Conservation (phyloP, 2,888 invertebrate genomes). For the Temnothorax ravouxi region DNA sequence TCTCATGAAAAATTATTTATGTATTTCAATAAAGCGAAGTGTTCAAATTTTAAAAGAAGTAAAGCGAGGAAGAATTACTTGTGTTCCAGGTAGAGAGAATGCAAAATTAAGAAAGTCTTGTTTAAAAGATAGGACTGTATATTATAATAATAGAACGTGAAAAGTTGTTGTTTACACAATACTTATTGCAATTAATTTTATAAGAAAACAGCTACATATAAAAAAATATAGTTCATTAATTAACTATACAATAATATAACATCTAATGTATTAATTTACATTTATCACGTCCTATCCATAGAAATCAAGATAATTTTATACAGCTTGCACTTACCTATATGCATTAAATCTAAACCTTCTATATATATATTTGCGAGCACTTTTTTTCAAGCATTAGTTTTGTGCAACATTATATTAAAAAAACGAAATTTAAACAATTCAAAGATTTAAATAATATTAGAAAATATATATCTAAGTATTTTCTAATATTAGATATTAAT, state of each 20-base stretch:
- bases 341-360: not conserved
- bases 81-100: not conserved
- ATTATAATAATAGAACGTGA: not conserved
- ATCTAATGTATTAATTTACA: not conserved
- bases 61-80: constrained; percentile 5
- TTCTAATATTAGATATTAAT: not conserved
- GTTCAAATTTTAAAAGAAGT: constrained; percentile 29
- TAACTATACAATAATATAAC: not conserved
- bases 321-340: not conserved
- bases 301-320: not conserved
- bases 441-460: not conserved
- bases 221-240: not conserved
- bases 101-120: constrained; percentile 5
- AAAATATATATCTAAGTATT: not conserved
- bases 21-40: constrained; percentile 46
- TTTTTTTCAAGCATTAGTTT: not conserved
- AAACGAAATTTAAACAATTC: not conserved
- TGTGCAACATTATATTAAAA: not conserved
- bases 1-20: constrained; percentile 50
- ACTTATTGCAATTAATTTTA: not conserved
- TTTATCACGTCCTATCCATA: not conserved
- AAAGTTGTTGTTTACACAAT: not conserved
- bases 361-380: not conserved
- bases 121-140: not conserved
- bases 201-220: not conserved